A percentile compares a stretch with the other conserved stretches of the same genome.
Conservation (phyloP, 2,113 vertebrate species). For the Solea solea region DNA sequence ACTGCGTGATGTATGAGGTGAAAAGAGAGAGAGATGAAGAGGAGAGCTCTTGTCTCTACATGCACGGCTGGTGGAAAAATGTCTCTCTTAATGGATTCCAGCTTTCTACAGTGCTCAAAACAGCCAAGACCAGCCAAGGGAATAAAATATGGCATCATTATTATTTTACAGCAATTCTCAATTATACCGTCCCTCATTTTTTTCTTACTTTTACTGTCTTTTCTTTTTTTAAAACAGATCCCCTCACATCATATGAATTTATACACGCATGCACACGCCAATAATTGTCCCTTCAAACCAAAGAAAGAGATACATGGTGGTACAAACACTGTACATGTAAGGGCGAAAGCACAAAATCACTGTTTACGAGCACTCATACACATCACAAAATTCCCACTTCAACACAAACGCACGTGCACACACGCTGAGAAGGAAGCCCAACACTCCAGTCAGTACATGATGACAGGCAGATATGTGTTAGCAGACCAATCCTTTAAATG, state of each 20-base stretch:
- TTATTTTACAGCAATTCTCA: conserved; percentile 64
- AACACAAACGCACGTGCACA: background rate
- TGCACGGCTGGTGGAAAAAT: conserved; percentile 75
- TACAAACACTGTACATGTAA: background rate
- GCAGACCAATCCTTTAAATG: conserved; percentile 32
- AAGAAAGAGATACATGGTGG: background rate
- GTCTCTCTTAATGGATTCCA: conserved; percentile 75
- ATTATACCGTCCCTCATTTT: conserved; percentile 46
- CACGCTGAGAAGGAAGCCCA: background rate
- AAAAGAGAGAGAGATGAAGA: conserved; percentile 58
- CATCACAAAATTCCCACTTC: no score
- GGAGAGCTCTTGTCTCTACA: conserved; percentile 71
- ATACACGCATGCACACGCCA: background rate
- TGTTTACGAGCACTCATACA: conserved; percentile 3
- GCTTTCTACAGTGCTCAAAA: conserved; percentile 67
- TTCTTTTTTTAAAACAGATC: conserved; percentile 8
- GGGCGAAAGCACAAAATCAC: conserved; percentile 3
- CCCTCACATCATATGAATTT: background rate
- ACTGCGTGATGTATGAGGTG: conserved; percentile 28
- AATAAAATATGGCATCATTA: conserved; percentile 71
- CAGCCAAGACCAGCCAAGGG: conserved; percentile 53
- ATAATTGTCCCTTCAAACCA: background rate
- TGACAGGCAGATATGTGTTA: conserved; percentile 47
- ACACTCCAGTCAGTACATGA: conserved; percentile 12
- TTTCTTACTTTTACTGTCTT: conserved; percentile 18